These are phyloP conservation scores for Galerucella calmariensis DNA, from an alignment of 2,888 invertebrate species.

Conservation along the genomic window DNA sequence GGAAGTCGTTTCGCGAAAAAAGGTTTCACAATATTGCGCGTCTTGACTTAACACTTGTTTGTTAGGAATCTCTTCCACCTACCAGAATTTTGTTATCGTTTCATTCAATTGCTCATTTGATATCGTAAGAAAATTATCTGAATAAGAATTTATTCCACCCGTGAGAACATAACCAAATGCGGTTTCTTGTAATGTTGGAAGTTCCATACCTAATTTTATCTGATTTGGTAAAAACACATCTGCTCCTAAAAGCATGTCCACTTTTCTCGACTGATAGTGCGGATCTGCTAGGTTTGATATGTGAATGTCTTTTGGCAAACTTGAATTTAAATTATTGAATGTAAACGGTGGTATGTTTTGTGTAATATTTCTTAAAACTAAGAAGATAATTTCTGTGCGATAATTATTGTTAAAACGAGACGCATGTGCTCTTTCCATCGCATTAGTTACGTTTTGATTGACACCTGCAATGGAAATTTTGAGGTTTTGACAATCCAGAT, in stretches of 20 bases:
- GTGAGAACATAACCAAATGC: not conserved
- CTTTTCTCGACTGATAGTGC: not conserved
- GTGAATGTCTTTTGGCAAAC: slow-evolving; percentile 5
- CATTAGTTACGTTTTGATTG: not conserved
- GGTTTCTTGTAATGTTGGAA: not conserved
- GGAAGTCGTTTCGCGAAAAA: slow-evolving; percentile 31
- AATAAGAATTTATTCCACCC: not conserved
- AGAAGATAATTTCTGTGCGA: slow-evolving; percentile 5
- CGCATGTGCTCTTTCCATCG: not conserved
- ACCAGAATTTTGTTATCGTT: slow-evolving; percentile 29
- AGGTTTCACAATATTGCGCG: slow-evolving; percentile 20
- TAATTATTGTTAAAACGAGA: slow-evolving; percentile 10
- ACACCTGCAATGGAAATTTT: slow-evolving; percentile 8
- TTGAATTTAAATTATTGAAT: slow-evolving; percentile 1
- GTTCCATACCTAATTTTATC: slow-evolving; percentile 21
- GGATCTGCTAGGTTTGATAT: slow-evolving; percentile 16
- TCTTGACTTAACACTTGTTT: not conserved
- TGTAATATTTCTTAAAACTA: slow-evolving; percentile 17
- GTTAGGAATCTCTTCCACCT: slow-evolving; percentile 22
- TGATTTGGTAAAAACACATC: slow-evolving; percentile 22
- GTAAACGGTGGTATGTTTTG: slow-evolving; percentile 8
- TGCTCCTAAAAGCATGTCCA: slow-evolving; percentile 20
- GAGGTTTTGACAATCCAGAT: not conserved
- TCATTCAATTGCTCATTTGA: slow-evolving; percentile 18
- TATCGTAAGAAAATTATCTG: slow-evolving; percentile 1